Evolutionary conservation across 2,888 invertebrate genomes (phyloP), one percentile per base, ranked within the genome.

Genomic region (Mactromeris polynyma): DNA sequence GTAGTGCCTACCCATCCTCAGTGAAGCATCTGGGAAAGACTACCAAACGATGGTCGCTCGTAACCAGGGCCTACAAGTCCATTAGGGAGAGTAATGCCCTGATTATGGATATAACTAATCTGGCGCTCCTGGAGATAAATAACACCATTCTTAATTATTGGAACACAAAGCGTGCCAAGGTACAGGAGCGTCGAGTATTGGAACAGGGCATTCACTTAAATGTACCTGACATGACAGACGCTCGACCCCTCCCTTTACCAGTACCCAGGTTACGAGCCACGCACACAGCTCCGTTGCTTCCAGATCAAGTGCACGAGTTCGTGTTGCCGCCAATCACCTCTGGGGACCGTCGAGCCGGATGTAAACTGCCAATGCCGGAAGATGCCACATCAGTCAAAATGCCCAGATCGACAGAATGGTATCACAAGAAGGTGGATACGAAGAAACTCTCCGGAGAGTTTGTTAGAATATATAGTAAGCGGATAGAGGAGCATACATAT

Each of bases 191-290:
- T 17, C 69, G 73, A n/a, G 86, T 89, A n/a, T 33, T 91, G 58
- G 87, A 86, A 42, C 88, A 88, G 80, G 81, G 83, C n/a, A 78
- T 89, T 33, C n/a, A 78, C 17, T 46, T 91, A 2, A 31, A 83
- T 11, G 51, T 31, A 42, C 90, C 87, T 11, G 64, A 81, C 11
- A 64, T 88, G 81, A 64, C 81, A 40, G 83, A 85, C 6, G 14
- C 17, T 21, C 40, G 14, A 17, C 51, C 58, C 1, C 77, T 89
- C 6, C 86, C 89, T 21, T 42, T 51, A 73, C 51, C 80, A 14
- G 11, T n/a, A 26, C 42, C 31, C n/a, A 7, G 21, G n/a, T 77
- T 83, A 19, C 64, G 85, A 31, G 36, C 14, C 11, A n/a, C n/a
- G 0, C 40, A 83, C 26, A 31, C 7, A 11, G 4, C 73, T 6